A percentile compares a stretch with the other conserved stretches of the same genome.
These are phyloP conservation scores for Ephydatia muelleri DNA, from an alignment of 37 sponge, comb jelly and placozoan species.

Conservation along the genomic window DNA sequence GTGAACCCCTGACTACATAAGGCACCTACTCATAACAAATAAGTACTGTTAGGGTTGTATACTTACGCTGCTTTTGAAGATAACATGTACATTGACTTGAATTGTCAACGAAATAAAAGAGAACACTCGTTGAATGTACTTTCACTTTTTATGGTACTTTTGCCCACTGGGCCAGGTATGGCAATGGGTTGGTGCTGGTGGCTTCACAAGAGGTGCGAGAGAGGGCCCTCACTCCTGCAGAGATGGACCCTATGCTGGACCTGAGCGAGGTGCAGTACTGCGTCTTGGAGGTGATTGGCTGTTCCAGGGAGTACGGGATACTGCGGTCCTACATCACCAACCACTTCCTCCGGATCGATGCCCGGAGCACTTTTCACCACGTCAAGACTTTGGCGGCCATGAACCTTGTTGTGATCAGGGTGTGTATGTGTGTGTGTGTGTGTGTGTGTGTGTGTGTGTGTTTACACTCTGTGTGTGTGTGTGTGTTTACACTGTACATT, in stretches of 20 bases:
- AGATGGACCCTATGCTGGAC: slow-evolving; percentile 10
- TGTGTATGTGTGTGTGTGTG: neutral
- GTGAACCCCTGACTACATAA: too few relatives aligned
- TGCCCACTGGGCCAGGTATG: slow-evolving; percentile 43
- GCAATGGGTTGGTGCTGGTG: slow-evolving; percentile 53
- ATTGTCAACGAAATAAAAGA: too few relatives aligned
- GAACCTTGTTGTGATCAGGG: slow-evolving; percentile 34
- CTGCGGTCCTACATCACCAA: slow-evolving; percentile 36
- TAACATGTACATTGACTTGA: too few relatives aligned
- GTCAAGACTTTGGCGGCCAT: slow-evolving; percentile 8
- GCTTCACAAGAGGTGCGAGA: slow-evolving; percentile 54
- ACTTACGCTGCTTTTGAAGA: too few relatives aligned
- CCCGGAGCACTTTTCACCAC: slow-evolving; percentile 61
- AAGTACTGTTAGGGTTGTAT: too few relatives aligned
- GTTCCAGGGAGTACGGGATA: slow-evolving; percentile 35
- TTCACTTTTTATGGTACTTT: too few relatives aligned
- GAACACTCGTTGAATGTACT: too few relatives aligned
- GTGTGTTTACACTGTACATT: neutral
- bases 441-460: too few relatives aligned
- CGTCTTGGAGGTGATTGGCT: slow-evolving; percentile 58
- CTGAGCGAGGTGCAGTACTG: slow-evolving; percentile 43
- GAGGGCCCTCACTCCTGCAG: slow-evolving; percentile 10
- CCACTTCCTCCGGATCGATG: slow-evolving; percentile 51
- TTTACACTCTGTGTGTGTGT: too few relatives aligned
- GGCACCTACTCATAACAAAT: too few relatives aligned